Conservation (phyloP, 2,113 vertebrate genomes). For the Myrmecobius fasciatus region DNA sequence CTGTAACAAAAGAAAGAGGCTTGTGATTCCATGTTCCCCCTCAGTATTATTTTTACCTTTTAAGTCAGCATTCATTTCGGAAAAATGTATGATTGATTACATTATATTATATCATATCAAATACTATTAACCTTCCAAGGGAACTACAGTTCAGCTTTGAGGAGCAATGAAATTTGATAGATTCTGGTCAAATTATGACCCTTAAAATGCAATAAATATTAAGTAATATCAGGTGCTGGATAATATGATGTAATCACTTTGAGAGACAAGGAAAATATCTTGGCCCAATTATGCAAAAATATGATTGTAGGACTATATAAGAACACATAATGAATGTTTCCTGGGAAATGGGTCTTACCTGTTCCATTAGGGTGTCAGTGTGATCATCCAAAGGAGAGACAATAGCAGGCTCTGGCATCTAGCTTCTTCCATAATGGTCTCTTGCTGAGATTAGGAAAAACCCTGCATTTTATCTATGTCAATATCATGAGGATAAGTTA, state of each 20-base stretch:
- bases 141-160: slow-evolving; percentile 18
- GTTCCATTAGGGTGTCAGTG: slow-evolving; percentile 44
- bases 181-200: slow-evolving; percentile 40
- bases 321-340: slow-evolving; percentile 10
- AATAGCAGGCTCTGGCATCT: background rate
- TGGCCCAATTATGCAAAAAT: slow-evolving; percentile 24
- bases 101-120: slow-evolving; percentile 51
- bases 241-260: slow-evolving; percentile 40
- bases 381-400: slow-evolving; percentile 13
- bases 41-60: slow-evolving; percentile 46
- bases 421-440: slow-evolving; percentile 30
- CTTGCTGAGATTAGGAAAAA: slow-evolving; percentile 53
- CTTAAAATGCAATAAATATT: slow-evolving; percentile 35
- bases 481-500: slow-evolving; percentile 31
- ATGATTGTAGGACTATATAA: background rate
- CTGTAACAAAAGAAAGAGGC: slow-evolving; percentile 71
- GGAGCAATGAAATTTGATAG: slow-evolving; percentile 20
- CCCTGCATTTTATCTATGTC: background rate
- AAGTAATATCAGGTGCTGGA: slow-evolving; percentile 44
- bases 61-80: slow-evolving; percentile 38
- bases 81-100: slow-evolving; percentile 47
- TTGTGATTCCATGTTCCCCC: slow-evolving; percentile 30
- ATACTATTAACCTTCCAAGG: slow-evolving; percentile 34
- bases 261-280: slow-evolving; percentile 50
- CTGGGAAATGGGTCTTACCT: slow-evolving; percentile 53